phyloP scores from a whole-genome alignment of 2,113 vertebrate species.

The Hemibagrus wyckioides region DNA sequence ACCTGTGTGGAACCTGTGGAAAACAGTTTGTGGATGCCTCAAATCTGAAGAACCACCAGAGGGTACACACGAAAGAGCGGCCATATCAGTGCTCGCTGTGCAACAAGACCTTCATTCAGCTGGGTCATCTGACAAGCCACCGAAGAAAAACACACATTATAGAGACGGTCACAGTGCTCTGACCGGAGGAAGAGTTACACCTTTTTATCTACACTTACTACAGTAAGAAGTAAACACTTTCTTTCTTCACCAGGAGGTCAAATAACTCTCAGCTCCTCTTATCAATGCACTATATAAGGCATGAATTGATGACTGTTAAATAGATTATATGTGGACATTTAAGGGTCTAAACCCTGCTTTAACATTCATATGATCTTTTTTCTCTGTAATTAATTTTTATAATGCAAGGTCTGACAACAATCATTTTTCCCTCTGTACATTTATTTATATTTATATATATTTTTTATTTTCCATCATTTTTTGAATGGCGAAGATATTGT shows the following conservation, averaged over 20 bases:
- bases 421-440: neutral
- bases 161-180: neutral
- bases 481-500: neutral
- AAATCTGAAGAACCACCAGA: constrained; percentile 42
- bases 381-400: neutral
- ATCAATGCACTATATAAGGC: neutral
- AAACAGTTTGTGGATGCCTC: constrained; percentile 40
- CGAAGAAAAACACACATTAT: constrained; percentile 15
- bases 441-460: neutral
- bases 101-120: constrained; percentile 47
- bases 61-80: constrained; percentile 41
- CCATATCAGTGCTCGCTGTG: constrained; percentile 44
- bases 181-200: neutral
- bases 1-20: constrained; percentile 36
- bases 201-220: no score
- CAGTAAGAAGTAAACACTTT: neutral
- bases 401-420: neutral
- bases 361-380: neutral
- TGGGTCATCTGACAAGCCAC: constrained; percentile 34
- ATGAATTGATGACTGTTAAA: neutral
- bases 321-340: neutral
- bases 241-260: neutral
- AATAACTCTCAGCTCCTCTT: neutral
- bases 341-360: neutral
- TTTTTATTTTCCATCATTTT: neutral